Conservation (phyloP, 2,797 vertebrate genomes). For the Saxicola maurus region DNA sequence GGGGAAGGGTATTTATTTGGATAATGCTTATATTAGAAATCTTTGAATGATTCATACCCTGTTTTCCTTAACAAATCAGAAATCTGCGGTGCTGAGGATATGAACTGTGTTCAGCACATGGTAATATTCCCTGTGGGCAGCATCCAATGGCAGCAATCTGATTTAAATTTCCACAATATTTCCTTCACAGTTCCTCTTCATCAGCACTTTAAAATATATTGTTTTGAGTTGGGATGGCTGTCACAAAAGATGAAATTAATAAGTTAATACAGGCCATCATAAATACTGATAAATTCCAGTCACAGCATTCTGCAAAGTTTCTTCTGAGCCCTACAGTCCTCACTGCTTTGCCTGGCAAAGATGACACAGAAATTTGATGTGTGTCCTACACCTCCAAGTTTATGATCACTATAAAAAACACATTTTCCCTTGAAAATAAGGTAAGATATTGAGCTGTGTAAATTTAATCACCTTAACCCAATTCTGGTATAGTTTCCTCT, state of each 20-base stretch:
- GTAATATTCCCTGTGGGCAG: not conserved
- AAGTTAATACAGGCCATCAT: not conserved
- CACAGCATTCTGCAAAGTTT: not conserved
- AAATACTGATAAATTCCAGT: not conserved
- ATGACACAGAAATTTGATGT: not conserved
- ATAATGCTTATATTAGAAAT: not conserved
- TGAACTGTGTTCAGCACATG: not conserved
- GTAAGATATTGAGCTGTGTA: not conserved
- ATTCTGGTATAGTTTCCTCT: not conserved
- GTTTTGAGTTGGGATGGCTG: not conserved
- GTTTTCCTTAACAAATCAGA: not conserved
- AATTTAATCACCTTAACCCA: not conserved
- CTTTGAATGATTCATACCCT: not conserved
- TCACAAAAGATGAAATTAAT: not conserved
- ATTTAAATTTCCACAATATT: not conserved
- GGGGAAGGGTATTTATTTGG: conserved; percentile 12
- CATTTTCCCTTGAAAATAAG: not conserved
- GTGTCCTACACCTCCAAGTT: not conserved
- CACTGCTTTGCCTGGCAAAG: not conserved
- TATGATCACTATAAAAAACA: not conserved
- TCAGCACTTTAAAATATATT: not conserved
- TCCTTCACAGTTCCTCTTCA: not conserved
- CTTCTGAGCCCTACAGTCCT: not conserved
- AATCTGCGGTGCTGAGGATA: not conserved
- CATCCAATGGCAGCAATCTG: not conserved